A percentile compares a stretch with the other conserved stretches of the same genome.
Conservation (phyloP, 2,113 vertebrate species). For the Erpornis zantholeuca region DNA sequence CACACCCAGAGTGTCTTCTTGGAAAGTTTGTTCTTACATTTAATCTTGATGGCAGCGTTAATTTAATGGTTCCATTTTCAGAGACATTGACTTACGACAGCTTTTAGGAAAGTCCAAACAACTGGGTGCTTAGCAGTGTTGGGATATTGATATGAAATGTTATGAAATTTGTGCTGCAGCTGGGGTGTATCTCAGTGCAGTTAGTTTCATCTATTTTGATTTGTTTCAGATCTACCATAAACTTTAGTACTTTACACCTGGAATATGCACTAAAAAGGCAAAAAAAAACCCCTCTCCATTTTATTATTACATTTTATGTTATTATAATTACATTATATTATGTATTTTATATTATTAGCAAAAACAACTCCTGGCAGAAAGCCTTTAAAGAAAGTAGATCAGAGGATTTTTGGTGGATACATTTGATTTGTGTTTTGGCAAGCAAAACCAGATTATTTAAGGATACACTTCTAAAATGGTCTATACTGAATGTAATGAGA, state of each 20-base stretch:
- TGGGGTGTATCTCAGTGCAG: background rate
- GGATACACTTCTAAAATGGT: slow-evolving; percentile 22
- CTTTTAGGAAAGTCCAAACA: background rate
- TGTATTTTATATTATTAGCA: background rate
- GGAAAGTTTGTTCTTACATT: slow-evolving; percentile 12
- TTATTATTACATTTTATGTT: background rate
- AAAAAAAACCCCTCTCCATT: background rate
- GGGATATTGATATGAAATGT: background rate
- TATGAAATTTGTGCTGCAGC: background rate
- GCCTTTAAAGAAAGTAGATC: slow-evolving; percentile 41
- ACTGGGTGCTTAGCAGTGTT: background rate
- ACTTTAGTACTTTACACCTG: background rate
- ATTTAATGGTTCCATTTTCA: slow-evolving; percentile 7
- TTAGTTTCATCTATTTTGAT: background rate
- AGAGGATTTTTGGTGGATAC: slow-evolving; percentile 33
- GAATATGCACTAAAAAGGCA: background rate
- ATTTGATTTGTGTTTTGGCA: slow-evolving; percentile 60
- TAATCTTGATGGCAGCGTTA: background rate
- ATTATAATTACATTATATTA: background rate
- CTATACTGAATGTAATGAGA: slow-evolving; percentile 10
- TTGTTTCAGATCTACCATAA: background rate
- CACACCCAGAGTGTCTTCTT: slow-evolving; percentile 6
- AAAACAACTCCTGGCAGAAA: slow-evolving; percentile 37
- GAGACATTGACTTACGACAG: background rate
- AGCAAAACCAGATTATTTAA: slow-evolving; percentile 48